Evolutionary conservation across 2,797 vertebrate species (phyloP), one percentile per base, ranked within the genome.

Genomic region (Crenuchus spilurus): DNA sequence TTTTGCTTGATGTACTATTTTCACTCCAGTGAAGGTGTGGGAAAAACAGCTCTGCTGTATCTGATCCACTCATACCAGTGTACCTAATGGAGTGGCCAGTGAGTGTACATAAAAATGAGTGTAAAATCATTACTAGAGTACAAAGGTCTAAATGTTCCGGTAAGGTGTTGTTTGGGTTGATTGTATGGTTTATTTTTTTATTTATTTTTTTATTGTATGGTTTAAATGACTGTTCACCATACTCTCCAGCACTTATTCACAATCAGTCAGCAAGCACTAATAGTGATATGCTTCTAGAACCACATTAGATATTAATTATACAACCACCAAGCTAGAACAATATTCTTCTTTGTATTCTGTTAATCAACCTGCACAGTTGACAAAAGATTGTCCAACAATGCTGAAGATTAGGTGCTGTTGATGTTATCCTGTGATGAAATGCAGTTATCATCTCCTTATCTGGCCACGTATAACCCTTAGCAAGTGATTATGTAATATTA

Each of bases 381-480:
- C 58, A 49, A 54, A 60, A 65, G 46, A 72, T 46, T 69, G 63
- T 62, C 31, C 77, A 35, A 62, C 61, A 55, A 75, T 49, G 22
- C 65, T 16, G 18, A 11, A 10, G 57, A 77, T 76, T 58, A 76
- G 42, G 71, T 58, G 51, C 44, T 73, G 60, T 44, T 70, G 33
- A 67, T 57, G 62, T 70, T 24, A 75, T 35, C 16, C 64, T 42
- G 44, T 66, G 70, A 64, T 37, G 66, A 58, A 54, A 73, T 28
- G 28, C 58, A 72, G 63, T 76, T 37, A 62, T 66, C 31, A 39
- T 57, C 42, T 1, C 7, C 54, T 37, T 79, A 75, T 60, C 70
- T 39, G 65, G 71, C 49, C 80, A 76, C 55, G 81, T 63, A 28
- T 42, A 80, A 71, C 74, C 83, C 69, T 74, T 55, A 70, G 39